Evolutionary conservation across 2,797 vertebrate species (phyloP).

Genomic region (Rhadinocentrus ornatus): DNA sequence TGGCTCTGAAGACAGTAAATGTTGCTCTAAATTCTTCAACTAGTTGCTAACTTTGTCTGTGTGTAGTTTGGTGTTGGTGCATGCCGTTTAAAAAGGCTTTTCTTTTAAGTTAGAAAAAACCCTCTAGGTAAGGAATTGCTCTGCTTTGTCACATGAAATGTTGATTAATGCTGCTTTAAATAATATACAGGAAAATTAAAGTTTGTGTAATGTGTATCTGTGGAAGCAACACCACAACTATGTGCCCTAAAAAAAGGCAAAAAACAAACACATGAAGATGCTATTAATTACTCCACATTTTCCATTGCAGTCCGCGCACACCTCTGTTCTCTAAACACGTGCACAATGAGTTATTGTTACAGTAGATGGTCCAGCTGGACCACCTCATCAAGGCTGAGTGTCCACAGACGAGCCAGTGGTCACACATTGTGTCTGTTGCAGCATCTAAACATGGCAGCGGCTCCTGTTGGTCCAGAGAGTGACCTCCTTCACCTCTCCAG

Average conservation of each 20-base stretch:
- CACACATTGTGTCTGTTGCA: constrained; percentile 37
- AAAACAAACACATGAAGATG: constrained; percentile 9
- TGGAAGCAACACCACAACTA: constrained; percentile 1
- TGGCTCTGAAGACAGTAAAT: neutral
- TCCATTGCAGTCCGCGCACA: constrained; percentile 35
- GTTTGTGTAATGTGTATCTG: neutral
- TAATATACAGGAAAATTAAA: neutral
- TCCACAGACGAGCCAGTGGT: constrained; percentile 49
- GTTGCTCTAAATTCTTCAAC: neutral
- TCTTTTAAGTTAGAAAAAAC: too few species aligned
- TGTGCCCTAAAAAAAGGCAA: constrained; percentile 1
- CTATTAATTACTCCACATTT: constrained; percentile 40
- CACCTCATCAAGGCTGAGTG: constrained; percentile 48
- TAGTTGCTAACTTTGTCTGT: constrained; percentile 12
- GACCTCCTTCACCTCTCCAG: constrained; percentile 52
- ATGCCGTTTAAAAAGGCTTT: too few species aligned
- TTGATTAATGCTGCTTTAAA: neutral
- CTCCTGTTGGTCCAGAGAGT: constrained; percentile 47
- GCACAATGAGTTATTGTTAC: constrained; percentile 38
- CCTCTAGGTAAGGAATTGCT: too few species aligned
- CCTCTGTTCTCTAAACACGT: constrained; percentile 16
- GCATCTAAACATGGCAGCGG: constrained; percentile 63
- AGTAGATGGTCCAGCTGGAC: constrained; percentile 12
- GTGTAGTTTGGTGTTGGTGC: neutral
- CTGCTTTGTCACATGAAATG: neutral